These are phyloP conservation scores for Scrobipalpa costella DNA, from an alignment of 2,888 invertebrate species.

Conservation along the genomic window DNA sequence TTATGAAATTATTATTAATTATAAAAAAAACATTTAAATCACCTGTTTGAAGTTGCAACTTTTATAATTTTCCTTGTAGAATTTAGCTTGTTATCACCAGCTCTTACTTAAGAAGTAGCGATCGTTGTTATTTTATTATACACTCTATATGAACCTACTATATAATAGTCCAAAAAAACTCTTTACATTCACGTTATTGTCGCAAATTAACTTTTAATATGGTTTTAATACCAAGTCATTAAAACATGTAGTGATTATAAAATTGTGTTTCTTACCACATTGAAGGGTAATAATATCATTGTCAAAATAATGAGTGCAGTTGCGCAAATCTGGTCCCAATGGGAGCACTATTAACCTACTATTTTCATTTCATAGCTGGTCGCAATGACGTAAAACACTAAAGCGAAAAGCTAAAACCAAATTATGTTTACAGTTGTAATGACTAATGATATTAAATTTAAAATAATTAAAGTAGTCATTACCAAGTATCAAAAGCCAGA, in stretches of 20 bases:
- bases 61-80: too few relatives aligned
- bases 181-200: neutral
- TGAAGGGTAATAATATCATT: neutral
- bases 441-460: conserved; percentile 30
- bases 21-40: too few relatives aligned
- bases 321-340: conserved; percentile 44
- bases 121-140: too few relatives aligned
- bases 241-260: neutral
- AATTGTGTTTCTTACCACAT: neutral
- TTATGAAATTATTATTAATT: too few relatives aligned
- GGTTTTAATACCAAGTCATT: neutral
- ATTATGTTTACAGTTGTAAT: conserved; percentile 43
- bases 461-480: too few relatives aligned
- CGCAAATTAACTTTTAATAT: neutral
- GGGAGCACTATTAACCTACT: conserved; percentile 51
- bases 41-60: too few relatives aligned
- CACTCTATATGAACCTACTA: too few relatives aligned
- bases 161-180: too few relatives aligned
- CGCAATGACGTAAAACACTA: neutral
- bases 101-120: too few relatives aligned
- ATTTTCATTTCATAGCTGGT: conserved; percentile 38
- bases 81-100: too few relatives aligned
- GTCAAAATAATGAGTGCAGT: conserved; percentile 34
- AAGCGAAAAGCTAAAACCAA: conserved; percentile 34
- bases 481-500: too few relatives aligned